A percentile compares a stretch with the other conserved stretches of the same genome.
Evolutionary conservation across 2,113 vertebrate species (phyloP).

Genomic region (Misgurnus anguillicaudatus): DNA sequence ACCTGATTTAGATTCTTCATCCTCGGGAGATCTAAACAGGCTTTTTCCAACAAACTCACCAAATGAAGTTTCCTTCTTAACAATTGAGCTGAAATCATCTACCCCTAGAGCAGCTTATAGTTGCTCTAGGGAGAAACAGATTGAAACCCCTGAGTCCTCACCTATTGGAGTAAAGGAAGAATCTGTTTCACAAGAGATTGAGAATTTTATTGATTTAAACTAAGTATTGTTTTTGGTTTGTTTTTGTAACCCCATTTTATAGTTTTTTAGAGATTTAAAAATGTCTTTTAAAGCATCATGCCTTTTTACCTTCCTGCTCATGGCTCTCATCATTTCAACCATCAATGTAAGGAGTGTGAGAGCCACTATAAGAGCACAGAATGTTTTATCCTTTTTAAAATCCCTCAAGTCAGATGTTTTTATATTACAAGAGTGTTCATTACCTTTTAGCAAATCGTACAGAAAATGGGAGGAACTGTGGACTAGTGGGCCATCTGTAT

Average conservation of each 20-base stretch:
- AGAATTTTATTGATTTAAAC: too few relatives aligned
- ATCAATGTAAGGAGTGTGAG: conserved; percentile 38
- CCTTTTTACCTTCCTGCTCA: conserved; percentile 1
- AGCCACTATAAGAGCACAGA: not conserved
- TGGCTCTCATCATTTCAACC: conserved; percentile 19
- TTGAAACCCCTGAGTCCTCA: not conserved
- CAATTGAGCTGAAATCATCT: not conserved
- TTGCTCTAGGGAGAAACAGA: not conserved
- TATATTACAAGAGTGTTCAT: conserved; percentile 2
- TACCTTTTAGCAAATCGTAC: not conserved
- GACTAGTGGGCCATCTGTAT: conserved; percentile 23
- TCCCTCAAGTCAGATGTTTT: conserved; percentile 22
- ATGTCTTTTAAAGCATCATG: not conserved
- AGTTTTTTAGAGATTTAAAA: too few relatives aligned
- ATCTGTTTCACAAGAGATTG: too few relatives aligned
- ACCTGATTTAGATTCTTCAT: not conserved
- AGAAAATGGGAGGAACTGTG: conserved; percentile 12
- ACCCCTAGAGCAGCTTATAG: not conserved
- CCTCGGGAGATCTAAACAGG: not conserved
- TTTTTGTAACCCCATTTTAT: too few relatives aligned
- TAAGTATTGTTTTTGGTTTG: too few relatives aligned
- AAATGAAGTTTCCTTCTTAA: not conserved
- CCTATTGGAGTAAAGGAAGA: too few relatives aligned
- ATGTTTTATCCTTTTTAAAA: conserved; percentile 9
- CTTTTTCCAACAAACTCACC: not conserved